Evolutionary conservation across 2,888 invertebrate genomes (phyloP), one percentile per base, ranked within the genome.

Genomic region (Phyto melanocephala): DNA sequence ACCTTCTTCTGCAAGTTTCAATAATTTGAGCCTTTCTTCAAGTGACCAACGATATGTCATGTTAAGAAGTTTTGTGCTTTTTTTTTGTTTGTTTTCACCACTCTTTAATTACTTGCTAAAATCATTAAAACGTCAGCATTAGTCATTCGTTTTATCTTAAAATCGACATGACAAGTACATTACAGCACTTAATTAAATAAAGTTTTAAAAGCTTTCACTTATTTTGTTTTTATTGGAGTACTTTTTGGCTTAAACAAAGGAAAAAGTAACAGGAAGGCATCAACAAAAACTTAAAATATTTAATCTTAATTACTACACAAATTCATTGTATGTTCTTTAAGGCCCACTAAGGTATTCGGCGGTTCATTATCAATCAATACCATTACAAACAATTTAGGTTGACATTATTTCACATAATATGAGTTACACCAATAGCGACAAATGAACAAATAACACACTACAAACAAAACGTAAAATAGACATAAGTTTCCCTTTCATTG

Each of bases 401-500:
- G 80, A 70, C 75, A 71, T 71, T 40, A 76, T 65, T 70, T 71
- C 13, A 24, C 24, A n/a, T 28, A 37, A 22, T 40, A 67, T 13
- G 45, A 20, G 4, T 28, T 22, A 65, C 62, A 72, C 24, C 56
- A 68, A 37, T 13, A 15, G 20, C n/a, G 33, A 22, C 10, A 58
- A 58, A 52, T n/a, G n/a, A 15, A 15, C 6, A 52, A 10, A 50
- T 13, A 50, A n/a, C 4, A 56, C 7, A 35, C 6, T 3, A 45
- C 11, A 65, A 33, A 20, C 22, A 6, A 22, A 76, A 65, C n/a
- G n/a, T n/a, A n/a, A 45, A 54, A 71, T 35, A 58, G 24, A 10
- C 15, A 15, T 0, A 45, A 67, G 63, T 56, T 71, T 80, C 70
- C 75, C 80, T 71, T 80, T 75, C 70, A 42, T 80, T 74, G 17